Conservation (phyloP, 2,888 invertebrate genomes). For the Ectemnius cavifrons region DNA sequence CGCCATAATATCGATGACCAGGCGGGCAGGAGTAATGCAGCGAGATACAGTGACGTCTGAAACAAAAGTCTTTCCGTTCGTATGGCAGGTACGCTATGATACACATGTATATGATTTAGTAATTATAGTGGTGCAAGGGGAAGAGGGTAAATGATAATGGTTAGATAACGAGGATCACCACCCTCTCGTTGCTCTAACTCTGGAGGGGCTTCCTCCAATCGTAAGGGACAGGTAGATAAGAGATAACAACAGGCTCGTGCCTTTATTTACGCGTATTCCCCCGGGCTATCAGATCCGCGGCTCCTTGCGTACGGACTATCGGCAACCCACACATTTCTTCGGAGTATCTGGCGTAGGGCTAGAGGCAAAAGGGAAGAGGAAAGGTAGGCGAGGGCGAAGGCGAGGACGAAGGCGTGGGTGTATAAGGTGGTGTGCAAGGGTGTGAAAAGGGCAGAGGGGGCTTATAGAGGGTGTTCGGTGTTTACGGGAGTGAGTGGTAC, state of each 20-base stretch:
- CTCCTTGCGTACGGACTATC: background rate
- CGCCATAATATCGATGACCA: too few relatives aligned
- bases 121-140: too few relatives aligned
- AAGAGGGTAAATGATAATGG: too few relatives aligned
- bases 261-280: constrained; percentile 4
- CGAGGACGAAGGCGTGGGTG: background rate
- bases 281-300: background rate
- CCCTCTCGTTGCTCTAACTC: too few relatives aligned
- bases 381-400: background rate
- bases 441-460: too few relatives aligned
- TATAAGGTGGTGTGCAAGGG: too few relatives aligned
- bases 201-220: background rate
- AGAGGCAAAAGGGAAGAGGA: background rate
- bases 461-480: background rate
- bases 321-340: background rate
- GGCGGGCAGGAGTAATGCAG: too few relatives aligned
- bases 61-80: too few relatives aligned
- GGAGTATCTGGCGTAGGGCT: background rate
- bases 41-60: too few relatives aligned
- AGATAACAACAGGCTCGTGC: constrained; percentile 4
- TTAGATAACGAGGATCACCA: constrained; percentile 1
- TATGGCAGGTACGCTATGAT: too few relatives aligned
- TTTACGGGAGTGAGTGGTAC: background rate
- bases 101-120: too few relatives aligned
- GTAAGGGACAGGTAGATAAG: constrained; percentile 1